Base-by-base conservation (phyloP, 2,797 vertebrate species). In the Enteromius anoplus region DNA sequence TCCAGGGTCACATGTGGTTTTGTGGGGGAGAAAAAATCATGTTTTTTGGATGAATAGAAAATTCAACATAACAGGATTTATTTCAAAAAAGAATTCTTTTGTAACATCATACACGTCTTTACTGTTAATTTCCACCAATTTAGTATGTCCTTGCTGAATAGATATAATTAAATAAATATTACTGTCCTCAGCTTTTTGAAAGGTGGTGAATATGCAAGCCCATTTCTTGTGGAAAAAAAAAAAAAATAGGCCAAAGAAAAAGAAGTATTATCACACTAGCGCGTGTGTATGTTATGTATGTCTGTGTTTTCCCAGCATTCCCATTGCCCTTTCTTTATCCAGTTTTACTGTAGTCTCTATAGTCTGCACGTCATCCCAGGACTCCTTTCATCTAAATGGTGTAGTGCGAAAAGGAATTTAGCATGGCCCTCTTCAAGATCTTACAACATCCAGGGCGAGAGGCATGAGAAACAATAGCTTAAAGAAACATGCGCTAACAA, bases 401-500 rank as follows among this genome's bases (percentile, higher is more conserved):
- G 51, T 83, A 82, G 84, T 84, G 75, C 82, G 34, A 75, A 69
- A 47, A 85, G 86, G 87, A 86, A 88, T 91, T 87, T 87, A 88
- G 86, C 78, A 85, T 80, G 79, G 66, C 85, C 72, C 81, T 72
- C 82, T 89, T 85, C 86, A 79, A 75, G 82, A 75, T 72, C 55
- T 85, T 84, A 87, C 88, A 81, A 88, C 88, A 89, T 89, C 82
- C 83, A 77, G 87, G 72, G 87, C 77, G 66, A 85, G 85, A 83
- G 42, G 64, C 69, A 87, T 78, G 65, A 86, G 88, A 91, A 91
- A 89, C 85, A 84, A 92, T 91, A 91, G 88, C 82, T 66, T n/a
- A 19, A 75, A 87, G 73, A 84, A 85, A 72, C 93, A 73, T 89
- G 93, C 91, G 85, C 71, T 83, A 90, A 92, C 93, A 92, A 79